phyloP scores from a whole-genome alignment of 2,113 vertebrate species.

The Notothenia coriiceps region DNA sequence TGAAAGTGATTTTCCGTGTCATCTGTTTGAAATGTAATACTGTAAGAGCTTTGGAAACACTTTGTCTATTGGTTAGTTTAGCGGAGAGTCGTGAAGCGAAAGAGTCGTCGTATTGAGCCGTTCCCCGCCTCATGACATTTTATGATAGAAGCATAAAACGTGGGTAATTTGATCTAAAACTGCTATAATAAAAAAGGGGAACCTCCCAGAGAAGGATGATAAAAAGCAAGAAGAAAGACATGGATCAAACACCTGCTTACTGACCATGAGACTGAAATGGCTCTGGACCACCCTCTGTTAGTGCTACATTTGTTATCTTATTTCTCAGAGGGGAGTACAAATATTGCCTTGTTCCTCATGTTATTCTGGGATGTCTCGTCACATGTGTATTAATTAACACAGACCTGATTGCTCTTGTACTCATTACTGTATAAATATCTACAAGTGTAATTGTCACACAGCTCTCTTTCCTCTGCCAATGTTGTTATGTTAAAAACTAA shows the following conservation, averaged over 20 bases:
- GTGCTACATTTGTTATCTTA: slow-evolving; percentile 12
- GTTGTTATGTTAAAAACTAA: slow-evolving; percentile 2
- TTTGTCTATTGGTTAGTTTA: slow-evolving; percentile 31
- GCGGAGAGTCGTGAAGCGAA: not conserved
- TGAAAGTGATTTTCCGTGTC: slow-evolving; percentile 71
- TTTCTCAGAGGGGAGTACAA: slow-evolving; percentile 18
- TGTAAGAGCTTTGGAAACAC: slow-evolving; percentile 45
- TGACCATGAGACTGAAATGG: not conserved
- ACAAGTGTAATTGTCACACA: not conserved
- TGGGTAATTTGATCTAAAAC: slow-evolving; percentile 13
- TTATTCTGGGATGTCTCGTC: slow-evolving; percentile 30
- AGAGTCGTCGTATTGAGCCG: not conserved
- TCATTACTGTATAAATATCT: slow-evolving; percentile 4
- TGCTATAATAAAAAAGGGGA: not conserved
- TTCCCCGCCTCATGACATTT: slow-evolving; percentile 1
- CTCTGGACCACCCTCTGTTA: not conserved
- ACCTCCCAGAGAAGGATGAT: not conserved
- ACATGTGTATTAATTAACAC: slow-evolving; percentile 32
- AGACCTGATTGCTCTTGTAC: slow-evolving; percentile 13
- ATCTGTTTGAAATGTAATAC: slow-evolving; percentile 64
- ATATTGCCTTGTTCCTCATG: slow-evolving; percentile 38
- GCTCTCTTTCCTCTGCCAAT: not conserved
- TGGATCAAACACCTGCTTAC: not conserved
- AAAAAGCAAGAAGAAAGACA: not conserved
- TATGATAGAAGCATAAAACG: not conserved